phyloP scores from a whole-genome alignment of 2,797 vertebrate species.

The Malacoraja senta region DNA sequence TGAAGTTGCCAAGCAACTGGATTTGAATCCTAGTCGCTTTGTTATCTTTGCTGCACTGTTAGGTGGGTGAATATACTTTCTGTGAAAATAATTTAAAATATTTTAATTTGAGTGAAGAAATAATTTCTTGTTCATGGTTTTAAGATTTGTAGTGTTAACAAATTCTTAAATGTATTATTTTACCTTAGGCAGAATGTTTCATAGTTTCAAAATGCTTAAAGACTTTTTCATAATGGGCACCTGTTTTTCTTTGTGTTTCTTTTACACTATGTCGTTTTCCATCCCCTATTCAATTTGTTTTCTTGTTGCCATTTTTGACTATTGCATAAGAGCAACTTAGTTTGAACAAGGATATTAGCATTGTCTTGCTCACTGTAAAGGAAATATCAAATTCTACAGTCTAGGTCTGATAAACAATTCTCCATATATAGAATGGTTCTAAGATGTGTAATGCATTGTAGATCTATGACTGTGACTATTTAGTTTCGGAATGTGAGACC shows the following conservation, averaged over 20 bases:
- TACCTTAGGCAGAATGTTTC: conserved; percentile 39
- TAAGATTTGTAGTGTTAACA: neutral
- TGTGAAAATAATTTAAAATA: neutral
- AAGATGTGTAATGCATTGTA: too few relatives aligned
- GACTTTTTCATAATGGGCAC: neutral
- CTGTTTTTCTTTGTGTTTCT: neutral
- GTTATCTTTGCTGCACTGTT: conserved; percentile 90
- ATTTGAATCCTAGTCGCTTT: conserved; percentile 85
- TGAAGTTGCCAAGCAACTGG: conserved; percentile 88
- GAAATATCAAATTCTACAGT: neutral
- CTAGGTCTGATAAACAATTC: neutral
- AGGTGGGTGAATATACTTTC: conserved; percentile 63
- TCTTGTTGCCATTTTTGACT: neutral
- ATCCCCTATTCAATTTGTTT: neutral
- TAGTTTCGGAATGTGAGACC: too few relatives aligned
- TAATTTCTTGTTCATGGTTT: conserved; percentile 26
- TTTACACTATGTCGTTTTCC: neutral
- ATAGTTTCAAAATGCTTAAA: conserved; percentile 8
- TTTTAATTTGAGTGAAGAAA: conserved; percentile 12
- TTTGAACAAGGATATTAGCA: neutral
- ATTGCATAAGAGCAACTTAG: neutral
- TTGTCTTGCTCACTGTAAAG: neutral
- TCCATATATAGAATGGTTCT: neutral
- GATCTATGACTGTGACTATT: too few relatives aligned
- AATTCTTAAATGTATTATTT: conserved; percentile 19